These are phyloP conservation scores for Halictus ligatus DNA, from an alignment of 2,888 invertebrate species.

Conservation along the genomic window DNA sequence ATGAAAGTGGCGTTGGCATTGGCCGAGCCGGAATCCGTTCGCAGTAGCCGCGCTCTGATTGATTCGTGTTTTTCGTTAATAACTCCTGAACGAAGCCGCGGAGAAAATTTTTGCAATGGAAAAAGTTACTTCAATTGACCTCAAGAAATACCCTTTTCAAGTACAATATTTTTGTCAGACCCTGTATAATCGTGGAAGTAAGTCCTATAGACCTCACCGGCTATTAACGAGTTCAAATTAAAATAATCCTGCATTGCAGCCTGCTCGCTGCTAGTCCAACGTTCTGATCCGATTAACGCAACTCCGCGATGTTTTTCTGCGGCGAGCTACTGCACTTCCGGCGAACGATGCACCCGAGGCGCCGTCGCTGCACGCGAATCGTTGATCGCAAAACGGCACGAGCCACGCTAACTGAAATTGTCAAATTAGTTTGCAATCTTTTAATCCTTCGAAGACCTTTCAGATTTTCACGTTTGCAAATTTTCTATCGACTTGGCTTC, in stretches of 20 bases:
- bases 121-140: too few relatives aligned
- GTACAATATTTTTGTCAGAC: too few relatives aligned
- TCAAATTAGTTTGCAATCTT: neutral
- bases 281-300: slow-evolving; percentile 2
- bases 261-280: neutral
- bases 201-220: neutral
- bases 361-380: neutral
- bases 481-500: neutral
- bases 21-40: too few relatives aligned
- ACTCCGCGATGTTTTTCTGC: slow-evolving; percentile 5
- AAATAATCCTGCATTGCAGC: neutral
- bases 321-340: neutral
- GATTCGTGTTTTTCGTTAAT: too few relatives aligned
- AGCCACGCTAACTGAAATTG: neutral
- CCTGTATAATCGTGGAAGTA: neutral
- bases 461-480: neutral
- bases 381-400: neutral
- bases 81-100: too few relatives aligned
- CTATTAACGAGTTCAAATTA: neutral
- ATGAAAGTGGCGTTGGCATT: too few relatives aligned
- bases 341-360: neutral
- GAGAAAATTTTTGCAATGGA: too few relatives aligned
- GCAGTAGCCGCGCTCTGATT: too few relatives aligned
- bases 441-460: neutral
- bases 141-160: too few relatives aligned